Percentiles rank a stretch among this genome's conserved stretches.
Evolutionary conservation across 2,113 vertebrate genomes (phyloP).

Genomic region (Coptodon rendalli): DNA sequence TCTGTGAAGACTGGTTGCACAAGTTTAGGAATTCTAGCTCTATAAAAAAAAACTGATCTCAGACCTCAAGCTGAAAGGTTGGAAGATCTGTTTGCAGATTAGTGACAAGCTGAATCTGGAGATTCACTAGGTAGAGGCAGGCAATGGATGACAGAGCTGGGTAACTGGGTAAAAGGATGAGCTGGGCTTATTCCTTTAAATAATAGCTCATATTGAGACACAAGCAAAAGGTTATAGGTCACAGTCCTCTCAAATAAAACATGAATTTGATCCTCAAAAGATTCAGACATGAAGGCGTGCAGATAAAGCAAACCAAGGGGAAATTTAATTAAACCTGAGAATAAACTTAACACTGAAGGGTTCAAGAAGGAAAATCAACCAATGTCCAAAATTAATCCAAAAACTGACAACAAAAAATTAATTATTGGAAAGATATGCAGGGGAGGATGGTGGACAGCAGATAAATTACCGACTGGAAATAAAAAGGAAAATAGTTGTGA

Average conservation of each 20-base stretch:
- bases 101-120: background rate
- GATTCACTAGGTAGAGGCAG: background rate
- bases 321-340: background rate
- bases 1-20: background rate
- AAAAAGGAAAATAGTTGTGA: background rate
- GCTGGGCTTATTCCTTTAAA: fast-evolving
- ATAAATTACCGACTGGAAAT: background rate
- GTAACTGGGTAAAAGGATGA: background rate
- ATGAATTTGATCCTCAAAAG: background rate
- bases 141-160: background rate
- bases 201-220: background rate
- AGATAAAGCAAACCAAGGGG: background rate
- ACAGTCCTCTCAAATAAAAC: background rate
- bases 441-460: background rate
- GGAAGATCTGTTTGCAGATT: background rate
- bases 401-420: background rate
- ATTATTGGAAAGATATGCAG: background rate
- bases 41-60: background rate
- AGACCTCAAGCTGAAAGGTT: background rate
- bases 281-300: background rate
- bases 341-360: background rate
- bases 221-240: background rate
- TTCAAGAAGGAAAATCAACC: background rate
- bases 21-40: background rate
- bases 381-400: background rate